These are phyloP conservation scores for Typhlichthys subterraneus DNA, from an alignment of 2,797 vertebrate genomes.

Conservation along the genomic window DNA sequence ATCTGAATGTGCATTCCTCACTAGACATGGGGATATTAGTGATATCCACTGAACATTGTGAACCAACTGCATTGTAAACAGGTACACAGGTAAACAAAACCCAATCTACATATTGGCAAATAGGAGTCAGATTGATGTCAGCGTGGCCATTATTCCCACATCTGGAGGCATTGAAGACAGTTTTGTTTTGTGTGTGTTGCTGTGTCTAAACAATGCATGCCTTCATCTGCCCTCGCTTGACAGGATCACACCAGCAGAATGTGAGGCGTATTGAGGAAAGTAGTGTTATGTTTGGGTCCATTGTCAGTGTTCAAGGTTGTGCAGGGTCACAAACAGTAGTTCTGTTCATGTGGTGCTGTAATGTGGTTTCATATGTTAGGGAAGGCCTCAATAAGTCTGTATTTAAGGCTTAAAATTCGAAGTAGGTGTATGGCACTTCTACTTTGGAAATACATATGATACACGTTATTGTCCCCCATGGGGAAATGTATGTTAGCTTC, in stretches of 20 bases:
- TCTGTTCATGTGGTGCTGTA: conserved; percentile 51
- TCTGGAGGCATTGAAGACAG: conserved; percentile 59
- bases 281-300: conserved; percentile 57
- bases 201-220: conserved; percentile 59
- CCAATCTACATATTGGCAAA: conserved; percentile 31
- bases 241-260: conserved; percentile 44
- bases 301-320: conserved; percentile 48
- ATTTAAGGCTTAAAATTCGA: conserved; percentile 14
- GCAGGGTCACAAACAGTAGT: conserved; percentile 23
- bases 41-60: conserved; percentile 11
- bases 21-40: conserved; percentile 20
- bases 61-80: not conserved
- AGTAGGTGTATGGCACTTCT: conserved; percentile 14
- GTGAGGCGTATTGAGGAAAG: conserved; percentile 44
- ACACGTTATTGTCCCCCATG: too few species aligned
- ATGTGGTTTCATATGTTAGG: conserved; percentile 1
- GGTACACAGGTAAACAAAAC: not conserved
- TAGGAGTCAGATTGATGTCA: conserved; percentile 36
- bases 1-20: conserved; percentile 21
- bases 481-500: too few species aligned
- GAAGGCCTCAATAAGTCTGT: conserved; percentile 14
- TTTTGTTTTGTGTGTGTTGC: conserved; percentile 43
- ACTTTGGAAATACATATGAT: conserved; percentile 16
- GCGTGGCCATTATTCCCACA: conserved; percentile 36
- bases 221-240: conserved; percentile 59